Percentiles rank a stretch among this genome's conserved stretches.
Evolutionary conservation across 92 coral and sea anemone species (phyloP).

Genomic region (Umimayanthus chanpuru): DNA sequence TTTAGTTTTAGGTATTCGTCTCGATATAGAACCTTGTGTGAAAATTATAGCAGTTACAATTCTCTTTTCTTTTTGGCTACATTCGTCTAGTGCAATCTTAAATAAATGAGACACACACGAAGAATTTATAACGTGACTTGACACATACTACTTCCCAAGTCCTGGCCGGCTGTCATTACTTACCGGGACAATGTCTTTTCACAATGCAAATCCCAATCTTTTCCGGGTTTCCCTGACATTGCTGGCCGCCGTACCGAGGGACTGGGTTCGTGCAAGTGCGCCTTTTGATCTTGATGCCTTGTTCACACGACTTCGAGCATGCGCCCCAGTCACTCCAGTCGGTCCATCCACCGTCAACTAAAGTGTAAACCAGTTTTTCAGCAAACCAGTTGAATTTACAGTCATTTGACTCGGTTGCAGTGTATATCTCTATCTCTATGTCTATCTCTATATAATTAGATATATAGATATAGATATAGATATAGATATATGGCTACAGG

Average conservation of each 20-base stretch:
- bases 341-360: slow-evolving; percentile 41
- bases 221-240: slow-evolving; percentile 5
- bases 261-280: slow-evolving; percentile 26
- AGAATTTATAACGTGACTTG: not conserved
- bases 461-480: no score
- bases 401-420: no score
- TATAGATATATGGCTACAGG: no score
- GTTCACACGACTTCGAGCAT: slow-evolving; percentile 29
- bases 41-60: no score
- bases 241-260: slow-evolving; percentile 21
- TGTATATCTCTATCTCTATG: no score
- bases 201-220: not conserved
- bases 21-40: no score
- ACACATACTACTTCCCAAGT: not conserved
- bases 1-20: no score
- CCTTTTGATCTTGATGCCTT: not conserved
- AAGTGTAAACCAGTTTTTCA: not conserved
- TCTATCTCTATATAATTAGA: no score
- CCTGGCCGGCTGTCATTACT: not conserved
- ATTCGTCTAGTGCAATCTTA: no score
- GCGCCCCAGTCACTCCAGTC: slow-evolving; percentile 1
- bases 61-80: no score
- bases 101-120: not conserved
- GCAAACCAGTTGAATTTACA: no score
- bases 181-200: slow-evolving; percentile 18